Percentiles rank a stretch among this genome's conserved stretches.
Evolutionary conservation across 2,113 vertebrate species (phyloP).

Genomic region (Amia ocellicauda): DNA sequence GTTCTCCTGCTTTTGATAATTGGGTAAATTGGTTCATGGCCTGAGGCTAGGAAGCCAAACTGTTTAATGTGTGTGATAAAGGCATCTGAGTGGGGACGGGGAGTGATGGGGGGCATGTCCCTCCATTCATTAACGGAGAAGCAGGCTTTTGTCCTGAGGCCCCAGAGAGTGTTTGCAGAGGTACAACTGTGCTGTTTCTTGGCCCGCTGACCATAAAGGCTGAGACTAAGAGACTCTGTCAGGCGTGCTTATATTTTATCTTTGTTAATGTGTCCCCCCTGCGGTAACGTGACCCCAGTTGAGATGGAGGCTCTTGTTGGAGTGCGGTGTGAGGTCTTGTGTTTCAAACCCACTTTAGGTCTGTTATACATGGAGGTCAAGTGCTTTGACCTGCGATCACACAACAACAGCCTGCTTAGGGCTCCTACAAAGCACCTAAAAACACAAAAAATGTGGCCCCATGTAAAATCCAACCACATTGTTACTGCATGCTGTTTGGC

Average conservation of each 20-base stretch:
- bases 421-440: too few relatives aligned
- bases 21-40: conserved; percentile 64
- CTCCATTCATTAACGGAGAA: conserved; percentile 3
- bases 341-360: conserved; percentile 26
- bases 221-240: conserved; percentile 1
- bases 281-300: neutral
- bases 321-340: neutral
- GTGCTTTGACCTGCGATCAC: conserved; percentile 33
- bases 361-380: conserved; percentile 31
- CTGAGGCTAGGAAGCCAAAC: conserved; percentile 56
- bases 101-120: neutral
- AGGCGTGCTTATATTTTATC: neutral
- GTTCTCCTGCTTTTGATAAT: conserved; percentile 55
- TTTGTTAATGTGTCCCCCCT: neutral
- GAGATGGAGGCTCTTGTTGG: neutral
- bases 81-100: conserved; percentile 10
- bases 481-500: too few relatives aligned
- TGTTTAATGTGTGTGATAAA: conserved; percentile 44
- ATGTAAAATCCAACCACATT: too few relatives aligned
- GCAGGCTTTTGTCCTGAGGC: conserved; percentile 7
- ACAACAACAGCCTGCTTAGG: neutral
- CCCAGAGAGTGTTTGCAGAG: conserved; percentile 12
- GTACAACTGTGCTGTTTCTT: conserved; percentile 15
- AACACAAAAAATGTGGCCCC: too few relatives aligned
- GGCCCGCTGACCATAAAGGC: neutral